phyloP scores from a whole-genome alignment of 2,888 invertebrate genomes.

The Gari tellinella region DNA sequence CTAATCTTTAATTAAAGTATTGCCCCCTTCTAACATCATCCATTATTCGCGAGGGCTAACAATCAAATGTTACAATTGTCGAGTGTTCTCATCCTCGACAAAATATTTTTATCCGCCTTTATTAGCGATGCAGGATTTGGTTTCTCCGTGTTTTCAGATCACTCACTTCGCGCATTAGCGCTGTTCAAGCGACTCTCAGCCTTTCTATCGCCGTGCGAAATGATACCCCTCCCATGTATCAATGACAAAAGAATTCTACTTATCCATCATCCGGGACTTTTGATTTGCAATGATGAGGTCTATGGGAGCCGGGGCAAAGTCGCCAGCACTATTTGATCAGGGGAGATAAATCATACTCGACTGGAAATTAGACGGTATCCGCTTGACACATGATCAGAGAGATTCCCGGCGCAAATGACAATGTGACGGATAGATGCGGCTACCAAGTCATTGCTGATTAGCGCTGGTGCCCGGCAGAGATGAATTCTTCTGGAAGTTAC shows the following conservation, averaged over 20 bases:
- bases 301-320: background rate
- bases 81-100: too few relatives aligned
- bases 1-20: too few relatives aligned
- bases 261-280: slow-evolving; percentile 22
- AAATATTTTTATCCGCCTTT: too few relatives aligned
- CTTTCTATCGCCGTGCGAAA: too few relatives aligned
- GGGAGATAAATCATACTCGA: slow-evolving; percentile 10
- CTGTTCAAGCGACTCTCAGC: too few relatives aligned
- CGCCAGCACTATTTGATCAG: slow-evolving; percentile 1
- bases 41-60: too few relatives aligned
- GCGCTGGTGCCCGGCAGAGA: slow-evolving; percentile 10
- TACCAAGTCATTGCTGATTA: slow-evolving; percentile 24
- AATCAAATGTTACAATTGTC: too few relatives aligned
- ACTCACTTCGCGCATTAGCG: too few relatives aligned
- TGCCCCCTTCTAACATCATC: too few relatives aligned
- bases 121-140: too few relatives aligned
- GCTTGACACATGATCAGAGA: slow-evolving; percentile 23
- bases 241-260: slow-evolving; percentile 16
- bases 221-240: slow-evolving; percentile 14
- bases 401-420: slow-evolving; percentile 34
- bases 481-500: slow-evolving; percentile 6
- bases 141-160: too few relatives aligned
- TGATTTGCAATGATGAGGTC: slow-evolving; percentile 28
- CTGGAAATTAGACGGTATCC: slow-evolving; percentile 29
- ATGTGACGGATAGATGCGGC: slow-evolving; percentile 24